Evolutionary conservation across 2,888 invertebrate species (phyloP).

Genomic region (Molanna angustata): DNA sequence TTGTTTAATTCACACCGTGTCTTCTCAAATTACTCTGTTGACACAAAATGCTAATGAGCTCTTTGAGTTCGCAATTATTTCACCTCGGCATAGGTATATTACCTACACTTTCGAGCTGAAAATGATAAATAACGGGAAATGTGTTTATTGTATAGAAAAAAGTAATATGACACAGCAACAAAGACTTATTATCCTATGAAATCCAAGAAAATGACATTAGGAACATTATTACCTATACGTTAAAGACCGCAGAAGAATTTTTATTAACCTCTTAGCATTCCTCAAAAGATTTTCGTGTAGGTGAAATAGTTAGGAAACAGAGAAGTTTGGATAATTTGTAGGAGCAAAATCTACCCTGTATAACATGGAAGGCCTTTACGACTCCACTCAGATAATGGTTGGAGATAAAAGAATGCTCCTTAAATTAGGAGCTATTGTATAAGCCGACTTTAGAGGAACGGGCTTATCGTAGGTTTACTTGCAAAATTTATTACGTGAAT

Average conservation of each 20-base stretch:
- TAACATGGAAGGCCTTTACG: conserved; percentile 10
- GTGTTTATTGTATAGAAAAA: conserved; percentile 6
- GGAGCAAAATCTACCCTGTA: too few relatives aligned
- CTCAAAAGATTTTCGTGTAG: neutral
- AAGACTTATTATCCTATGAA: conserved; percentile 14
- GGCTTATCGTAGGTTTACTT: conserved; percentile 17
- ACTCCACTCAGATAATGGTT: conserved; percentile 15
- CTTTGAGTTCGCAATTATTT: too few relatives aligned
- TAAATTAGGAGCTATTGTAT: conserved; percentile 21
- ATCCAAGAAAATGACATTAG: conserved; percentile 10
- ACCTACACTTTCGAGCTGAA: too few relatives aligned
- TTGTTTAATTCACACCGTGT: too few relatives aligned
- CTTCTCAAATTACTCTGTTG: too few relatives aligned
- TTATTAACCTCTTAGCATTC: conserved; percentile 13
- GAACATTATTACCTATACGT: conserved; percentile 4
- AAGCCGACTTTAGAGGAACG: conserved; percentile 12
- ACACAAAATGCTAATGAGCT: too few relatives aligned
- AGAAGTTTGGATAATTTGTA: neutral
- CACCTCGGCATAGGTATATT: too few relatives aligned
- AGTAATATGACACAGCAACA: too few relatives aligned
- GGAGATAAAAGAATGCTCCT: conserved; percentile 18
- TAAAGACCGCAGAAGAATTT: conserved; percentile 4
- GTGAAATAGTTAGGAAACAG: neutral
- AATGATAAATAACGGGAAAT: conserved; percentile 2
- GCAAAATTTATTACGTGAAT: conserved; percentile 20